Conservation (phyloP, 2,888 invertebrate genomes). For the Parnassius mnemosyne region DNA sequence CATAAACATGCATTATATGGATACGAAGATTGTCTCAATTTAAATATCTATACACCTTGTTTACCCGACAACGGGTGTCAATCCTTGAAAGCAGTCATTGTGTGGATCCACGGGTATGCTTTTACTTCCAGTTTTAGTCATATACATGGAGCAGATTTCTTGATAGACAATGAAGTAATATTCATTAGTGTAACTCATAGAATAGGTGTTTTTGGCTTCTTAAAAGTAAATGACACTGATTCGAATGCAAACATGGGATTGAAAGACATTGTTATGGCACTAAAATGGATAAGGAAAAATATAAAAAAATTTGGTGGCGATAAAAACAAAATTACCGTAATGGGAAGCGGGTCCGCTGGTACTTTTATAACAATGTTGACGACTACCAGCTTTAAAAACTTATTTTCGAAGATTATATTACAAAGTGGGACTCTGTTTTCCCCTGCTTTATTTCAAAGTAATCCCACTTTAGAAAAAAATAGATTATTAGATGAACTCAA, state of each 20-base stretch:
- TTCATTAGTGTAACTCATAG: constrained; percentile 63
- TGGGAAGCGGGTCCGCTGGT: constrained; percentile 67
- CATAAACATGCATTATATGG: constrained; percentile 64
- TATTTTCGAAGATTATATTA: constrained; percentile 67
- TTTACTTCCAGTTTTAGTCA: constrained; percentile 70
- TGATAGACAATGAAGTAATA: constrained; percentile 64
- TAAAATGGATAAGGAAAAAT: constrained; percentile 69
- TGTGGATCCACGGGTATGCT: constrained; percentile 72
- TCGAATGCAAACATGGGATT: constrained; percentile 67
- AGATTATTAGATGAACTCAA: constrained; percentile 49
- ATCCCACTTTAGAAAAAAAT: constrained; percentile 45
- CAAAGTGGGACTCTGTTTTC: constrained; percentile 69
- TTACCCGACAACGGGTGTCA: constrained; percentile 44
- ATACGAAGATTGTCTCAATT: constrained; percentile 82
- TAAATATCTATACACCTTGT: constrained; percentile 85
- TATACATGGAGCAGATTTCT: constrained; percentile 65
- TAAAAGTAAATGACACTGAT: constrained; percentile 57
- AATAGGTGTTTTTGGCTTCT: constrained; percentile 67
- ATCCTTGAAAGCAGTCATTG: constrained; percentile 51
- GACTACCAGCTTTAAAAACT: constrained; percentile 52
- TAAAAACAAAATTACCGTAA: constrained; percentile 57
- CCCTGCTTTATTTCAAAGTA: constrained; percentile 57
- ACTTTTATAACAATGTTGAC: constrained; percentile 59
- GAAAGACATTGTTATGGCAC: constrained; percentile 65
- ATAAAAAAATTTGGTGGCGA: constrained; percentile 62